Conservation (phyloP, 2,797 vertebrate species). For the Microcaecilia unicolor region DNA sequence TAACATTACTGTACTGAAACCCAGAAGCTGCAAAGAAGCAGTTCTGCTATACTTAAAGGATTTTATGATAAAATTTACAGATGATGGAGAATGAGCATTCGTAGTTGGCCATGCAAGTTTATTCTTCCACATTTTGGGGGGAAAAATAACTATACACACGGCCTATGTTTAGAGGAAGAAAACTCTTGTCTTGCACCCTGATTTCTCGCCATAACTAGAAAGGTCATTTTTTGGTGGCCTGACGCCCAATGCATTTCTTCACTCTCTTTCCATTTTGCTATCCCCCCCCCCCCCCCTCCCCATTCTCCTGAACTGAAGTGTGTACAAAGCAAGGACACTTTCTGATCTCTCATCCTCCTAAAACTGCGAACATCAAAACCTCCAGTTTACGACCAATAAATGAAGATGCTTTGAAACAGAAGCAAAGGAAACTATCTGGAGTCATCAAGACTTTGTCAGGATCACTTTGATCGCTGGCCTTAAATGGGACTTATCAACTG, state of each 20-base stretch:
- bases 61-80: too few species aligned
- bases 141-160: neutral
- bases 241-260: slow-evolving; percentile 13
- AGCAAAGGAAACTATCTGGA: slow-evolving; percentile 48
- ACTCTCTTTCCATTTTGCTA: slow-evolving; percentile 14
- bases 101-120: too few species aligned
- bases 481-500: slow-evolving; percentile 82
- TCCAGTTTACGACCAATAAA: slow-evolving; percentile 70
- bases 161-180: too few species aligned
- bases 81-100: too few species aligned
- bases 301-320: slow-evolving; percentile 31
- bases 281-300: slow-evolving; percentile 5
- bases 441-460: slow-evolving; percentile 64
- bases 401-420: slow-evolving; percentile 58
- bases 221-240: slow-evolving; percentile 18
- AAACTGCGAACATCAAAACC: slow-evolving; percentile 74
- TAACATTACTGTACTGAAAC: too few species aligned
- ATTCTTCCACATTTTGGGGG: neutral
- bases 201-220: neutral
- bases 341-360: slow-evolving; percentile 47
- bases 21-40: too few species aligned
- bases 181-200: too few species aligned
- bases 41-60: too few species aligned
- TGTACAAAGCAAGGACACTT: slow-evolving; percentile 34
- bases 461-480: slow-evolving; percentile 76